These are phyloP conservation scores for Malurus alboscapulatus DNA, from an alignment of 2,113 vertebrate species.

Conservation along the genomic window DNA sequence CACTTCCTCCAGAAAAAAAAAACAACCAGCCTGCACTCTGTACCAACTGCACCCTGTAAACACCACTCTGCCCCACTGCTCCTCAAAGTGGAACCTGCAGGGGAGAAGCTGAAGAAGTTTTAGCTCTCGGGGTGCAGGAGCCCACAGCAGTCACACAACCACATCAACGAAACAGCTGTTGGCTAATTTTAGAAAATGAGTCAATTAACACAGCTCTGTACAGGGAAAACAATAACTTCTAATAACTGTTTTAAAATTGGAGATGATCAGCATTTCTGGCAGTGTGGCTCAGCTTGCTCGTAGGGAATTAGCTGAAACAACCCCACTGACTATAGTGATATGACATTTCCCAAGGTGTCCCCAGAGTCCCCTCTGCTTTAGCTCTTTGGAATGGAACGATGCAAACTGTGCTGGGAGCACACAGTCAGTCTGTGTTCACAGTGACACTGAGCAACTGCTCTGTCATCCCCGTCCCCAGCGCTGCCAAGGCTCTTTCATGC, in stretches of 20 bases:
- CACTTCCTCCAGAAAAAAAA: background rate
- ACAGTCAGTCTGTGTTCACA: background rate
- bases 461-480: background rate
- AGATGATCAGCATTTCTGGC: background rate
- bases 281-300: background rate
- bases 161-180: background rate
- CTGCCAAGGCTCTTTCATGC: background rate
- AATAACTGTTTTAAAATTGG: no score
- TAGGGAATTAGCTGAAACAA: background rate
- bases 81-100: background rate
- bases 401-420: background rate
- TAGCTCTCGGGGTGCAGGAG: background rate
- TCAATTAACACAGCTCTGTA: background rate
- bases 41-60: background rate
- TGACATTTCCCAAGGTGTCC: background rate
- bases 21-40: background rate
- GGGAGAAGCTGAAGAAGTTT: background rate
- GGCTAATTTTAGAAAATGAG: background rate
- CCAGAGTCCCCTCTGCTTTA: background rate
- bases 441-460: background rate
- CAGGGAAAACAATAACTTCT: background rate
- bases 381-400: background rate
- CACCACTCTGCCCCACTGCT: background rate
- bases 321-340: fast-evolving
- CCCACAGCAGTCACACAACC: background rate